Evolutionary conservation across 2,113 vertebrate species (phyloP).

Genomic region (Dipodomys stephensi): DNA sequence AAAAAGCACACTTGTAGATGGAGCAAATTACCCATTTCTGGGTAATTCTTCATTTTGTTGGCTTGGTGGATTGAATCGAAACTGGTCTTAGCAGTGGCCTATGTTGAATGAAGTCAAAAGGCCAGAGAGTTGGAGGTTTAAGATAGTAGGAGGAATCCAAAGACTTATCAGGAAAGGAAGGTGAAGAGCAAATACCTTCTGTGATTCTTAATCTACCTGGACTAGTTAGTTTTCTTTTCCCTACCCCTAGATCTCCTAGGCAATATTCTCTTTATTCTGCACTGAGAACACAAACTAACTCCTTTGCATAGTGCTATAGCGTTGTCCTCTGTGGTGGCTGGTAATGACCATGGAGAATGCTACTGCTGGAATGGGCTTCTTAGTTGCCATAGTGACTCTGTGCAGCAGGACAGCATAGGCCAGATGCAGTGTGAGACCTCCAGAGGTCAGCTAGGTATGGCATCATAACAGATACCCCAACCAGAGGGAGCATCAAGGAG

Average conservation of each 20-base stretch:
- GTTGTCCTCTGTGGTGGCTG: not conserved
- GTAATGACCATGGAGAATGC: not conserved
- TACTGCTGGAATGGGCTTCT: not conserved
- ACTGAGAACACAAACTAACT: not conserved
- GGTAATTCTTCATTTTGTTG: not conserved
- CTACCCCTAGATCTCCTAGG: not conserved
- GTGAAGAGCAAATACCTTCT: not conserved
- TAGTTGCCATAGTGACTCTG: not conserved
- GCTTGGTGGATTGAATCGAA: not conserved
- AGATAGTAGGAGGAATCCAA: not conserved
- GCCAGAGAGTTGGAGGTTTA: not conserved
- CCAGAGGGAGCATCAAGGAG: not conserved
- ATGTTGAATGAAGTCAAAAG: not conserved
- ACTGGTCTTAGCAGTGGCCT: not conserved
- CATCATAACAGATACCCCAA: not conserved
- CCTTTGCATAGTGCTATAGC: not conserved
- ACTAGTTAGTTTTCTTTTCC: not conserved
- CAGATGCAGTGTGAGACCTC: not conserved
- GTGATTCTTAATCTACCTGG: not conserved
- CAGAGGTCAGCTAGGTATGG: not conserved
- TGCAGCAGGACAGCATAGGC: not conserved
- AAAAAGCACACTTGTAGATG: not conserved
- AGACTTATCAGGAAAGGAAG: not conserved
- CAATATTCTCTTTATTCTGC: not conserved
- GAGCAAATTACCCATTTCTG: not conserved